Base-by-base conservation (phyloP, 1,140 invertebrate genomes). In the Hyphantria cunea region DNA sequence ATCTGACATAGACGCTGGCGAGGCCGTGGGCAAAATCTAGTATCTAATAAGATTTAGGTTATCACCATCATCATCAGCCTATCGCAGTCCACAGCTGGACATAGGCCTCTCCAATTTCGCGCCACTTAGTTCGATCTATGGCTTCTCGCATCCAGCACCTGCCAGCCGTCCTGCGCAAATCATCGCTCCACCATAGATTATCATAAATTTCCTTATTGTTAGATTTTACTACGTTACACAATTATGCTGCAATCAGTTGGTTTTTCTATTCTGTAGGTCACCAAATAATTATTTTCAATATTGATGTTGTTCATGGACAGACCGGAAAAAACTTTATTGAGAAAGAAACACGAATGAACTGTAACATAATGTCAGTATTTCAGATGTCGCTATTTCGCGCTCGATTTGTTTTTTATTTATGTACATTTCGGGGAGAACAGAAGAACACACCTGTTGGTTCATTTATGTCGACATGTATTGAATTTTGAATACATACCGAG, bases 361-460 rank as follows among this genome's bases (percentile, higher is more conserved):
- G n/a, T 34, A 51, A 17, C 48, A 60, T 41, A 41, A 14, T 52
- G 32, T 15, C 50, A 39, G 52, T 48, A 62, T 53, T 53, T 31
- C 42, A 41, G 53, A 53, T 48, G 59, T 48, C 45, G 56, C 50
- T 41, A 39, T 64, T 64, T 56, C 51, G 53, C 13, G 34, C 45
- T 56, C 48, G 47, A 56, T 64, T 52, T 56, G 62, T 56, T 64
- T 64, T 55, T 62, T 62, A 47, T 62, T 71, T 71, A 64, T 68
- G 61, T 62, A 65, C 32, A 69, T 73, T 73, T 73, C 51, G 64
- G 58, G 59, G 54, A 58, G 55, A 66, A 58, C 61, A 76, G 59
- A 50, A 58, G 55, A 66, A 58, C 61, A 76, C 74, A 79, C 76
- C 73, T 79, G 76, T 74, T 73, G 69, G 55, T 71, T 74, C 64